Base-by-base conservation (phyloP, 2,113 vertebrate species). In the Paradoxurus hermaphroditus region DNA sequence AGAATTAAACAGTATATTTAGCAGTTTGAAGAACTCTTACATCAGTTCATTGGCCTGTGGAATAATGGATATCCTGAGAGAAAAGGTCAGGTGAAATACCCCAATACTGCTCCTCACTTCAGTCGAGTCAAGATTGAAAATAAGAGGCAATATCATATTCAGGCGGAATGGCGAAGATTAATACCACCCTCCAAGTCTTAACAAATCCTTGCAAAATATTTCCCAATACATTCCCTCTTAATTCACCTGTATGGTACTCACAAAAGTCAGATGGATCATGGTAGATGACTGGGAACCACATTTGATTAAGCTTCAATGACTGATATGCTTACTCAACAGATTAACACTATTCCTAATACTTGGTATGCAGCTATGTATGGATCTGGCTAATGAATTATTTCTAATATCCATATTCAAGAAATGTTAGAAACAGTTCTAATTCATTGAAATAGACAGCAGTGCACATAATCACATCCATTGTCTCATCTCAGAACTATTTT, bases 321-420 rank as follows among this genome's bases (percentile, higher is more conserved):
- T 78, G n/a, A 88, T 86, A 65, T 6, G 13, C 72, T 86, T 72
- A 85, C 51, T 56, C 6, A 73, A 34, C 44, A 79, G 7, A 46
- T 59, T 79, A 81, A 86, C 18, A 53, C 25, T 56, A 41, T 34
- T 41, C 90, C 46, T 49, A 27, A 77, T 46, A 82, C 7, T 49
- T 90, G 46, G 14, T 63, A 67, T 70, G 25, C 5, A 94, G 18
- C 29, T 63, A 68, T 10, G 21, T 53, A 68, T 5, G 12, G 62
- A 72, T 83, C 51, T 85, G 51, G 11, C 25, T 88, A 91, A 91
- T 88, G 36, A 82, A 79, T 94, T 84, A 91, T 70, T 93, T 86
- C 46, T 16, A 95, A 93, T 15, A n/a, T 27, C 41, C 44, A 72
- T 73, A 27, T 41, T 19, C 49, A 90, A 78, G 41, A 83, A 63